These are phyloP conservation scores for Seriola dumerili DNA, from an alignment of 2,113 vertebrate genomes.

Conservation along the genomic window DNA sequence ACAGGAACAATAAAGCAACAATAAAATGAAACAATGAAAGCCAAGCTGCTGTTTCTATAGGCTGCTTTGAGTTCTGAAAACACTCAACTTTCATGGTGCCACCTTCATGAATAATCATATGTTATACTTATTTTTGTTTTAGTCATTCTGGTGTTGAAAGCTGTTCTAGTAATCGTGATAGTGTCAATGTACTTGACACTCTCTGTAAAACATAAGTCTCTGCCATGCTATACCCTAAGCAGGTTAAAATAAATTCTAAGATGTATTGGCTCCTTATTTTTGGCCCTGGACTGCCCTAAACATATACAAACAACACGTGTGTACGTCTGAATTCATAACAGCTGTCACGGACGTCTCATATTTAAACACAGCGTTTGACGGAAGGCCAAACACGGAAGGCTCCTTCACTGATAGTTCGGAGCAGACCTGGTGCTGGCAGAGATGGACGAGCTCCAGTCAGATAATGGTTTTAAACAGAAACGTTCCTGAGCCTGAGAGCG, in stretches of 20 bases:
- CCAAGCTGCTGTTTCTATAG: too few relatives aligned
- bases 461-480: slow-evolving; percentile 75
- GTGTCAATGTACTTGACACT: neutral
- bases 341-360: slow-evolving; percentile 42
- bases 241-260: slow-evolving; percentile 9
- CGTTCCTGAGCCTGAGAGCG: slow-evolving; percentile 21
- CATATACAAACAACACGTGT: slow-evolving; percentile 39
- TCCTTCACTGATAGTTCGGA: slow-evolving; percentile 42
- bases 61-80: too few relatives aligned
- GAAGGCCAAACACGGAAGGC: slow-evolving; percentile 61
- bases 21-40: too few relatives aligned
- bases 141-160: neutral
- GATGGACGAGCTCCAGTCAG: slow-evolving; percentile 67
- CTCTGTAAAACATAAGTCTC: neutral
- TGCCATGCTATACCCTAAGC: neutral
- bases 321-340: slow-evolving; percentile 51
- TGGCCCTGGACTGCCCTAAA: slow-evolving; percentile 7
- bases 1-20: too few relatives aligned
- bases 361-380: slow-evolving; percentile 64
- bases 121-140: too few relatives aligned
- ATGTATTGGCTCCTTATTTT: slow-evolving; percentile 33
- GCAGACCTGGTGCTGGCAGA: slow-evolving; percentile 32
- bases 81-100: too few relatives aligned
- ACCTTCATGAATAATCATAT: too few relatives aligned
- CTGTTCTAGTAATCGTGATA: neutral